A percentile compares a stretch with the other conserved stretches of the same genome.
Evolutionary conservation across 2,113 vertebrate genomes (phyloP).

Genomic region (Porphyrio hochstetteri): DNA sequence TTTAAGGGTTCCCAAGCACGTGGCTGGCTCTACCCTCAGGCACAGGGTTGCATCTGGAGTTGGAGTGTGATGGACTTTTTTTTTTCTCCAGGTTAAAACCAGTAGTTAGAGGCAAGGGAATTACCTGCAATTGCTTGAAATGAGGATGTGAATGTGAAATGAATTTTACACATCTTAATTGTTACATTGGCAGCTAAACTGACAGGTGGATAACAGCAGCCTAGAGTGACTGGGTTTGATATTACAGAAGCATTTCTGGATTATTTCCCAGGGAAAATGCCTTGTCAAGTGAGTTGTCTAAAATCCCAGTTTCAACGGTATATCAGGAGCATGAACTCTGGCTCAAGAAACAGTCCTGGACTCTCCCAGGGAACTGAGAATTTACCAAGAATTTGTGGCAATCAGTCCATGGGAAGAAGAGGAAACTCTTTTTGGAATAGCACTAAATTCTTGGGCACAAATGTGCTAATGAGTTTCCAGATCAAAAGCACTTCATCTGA

Average conservation of each 20-base stretch:
- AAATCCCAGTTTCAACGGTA: neutral
- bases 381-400: neutral
- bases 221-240: neutral
- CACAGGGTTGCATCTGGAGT: neutral
- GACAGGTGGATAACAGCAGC: neutral
- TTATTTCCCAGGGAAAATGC: neutral
- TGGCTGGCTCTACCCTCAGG: neutral
- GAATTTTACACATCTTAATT: neutral
- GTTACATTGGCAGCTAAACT: neutral
- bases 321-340: neutral
- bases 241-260: neutral
- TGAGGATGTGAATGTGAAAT: neutral
- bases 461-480: neutral
- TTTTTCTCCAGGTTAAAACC: neutral
- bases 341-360: neutral
- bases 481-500: neutral
- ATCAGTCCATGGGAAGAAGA: neutral
- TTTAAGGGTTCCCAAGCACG: rapidly evolving
- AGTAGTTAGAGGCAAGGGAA: neutral
- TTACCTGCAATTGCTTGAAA: neutral
- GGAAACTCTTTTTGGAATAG: neutral
- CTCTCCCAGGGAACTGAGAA: neutral
- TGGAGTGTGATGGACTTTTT: neutral
- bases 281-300: neutral
- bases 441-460: neutral